Evolutionary conservation across 2,797 vertebrate genomes (phyloP).

Genomic region (Pitangus sulphuratus): DNA sequence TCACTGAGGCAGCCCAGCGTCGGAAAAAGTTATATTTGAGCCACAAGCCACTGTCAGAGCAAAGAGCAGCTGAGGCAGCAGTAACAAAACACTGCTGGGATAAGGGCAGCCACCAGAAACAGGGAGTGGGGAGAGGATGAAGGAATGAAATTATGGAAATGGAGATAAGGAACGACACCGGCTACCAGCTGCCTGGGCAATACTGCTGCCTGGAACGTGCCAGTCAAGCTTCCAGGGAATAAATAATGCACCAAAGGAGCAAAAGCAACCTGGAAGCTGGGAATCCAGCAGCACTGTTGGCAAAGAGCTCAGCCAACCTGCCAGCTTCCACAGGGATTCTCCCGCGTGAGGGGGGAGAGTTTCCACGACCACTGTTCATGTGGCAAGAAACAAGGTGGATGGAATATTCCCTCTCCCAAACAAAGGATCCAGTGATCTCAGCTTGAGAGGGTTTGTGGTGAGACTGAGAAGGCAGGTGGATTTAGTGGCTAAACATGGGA

Average conservation of each 20-base stretch:
- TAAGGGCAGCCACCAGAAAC: neutral
- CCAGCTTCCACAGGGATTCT: neutral
- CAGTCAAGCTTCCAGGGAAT: neutral
- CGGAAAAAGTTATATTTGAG: neutral
- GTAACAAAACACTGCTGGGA: neutral
- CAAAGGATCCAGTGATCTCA: no score
- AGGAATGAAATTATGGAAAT: neutral
- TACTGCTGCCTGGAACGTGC: neutral
- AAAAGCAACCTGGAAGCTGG: neutral
- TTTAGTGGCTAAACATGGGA: neutral
- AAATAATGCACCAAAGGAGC: neutral
- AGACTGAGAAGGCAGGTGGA: neutral
- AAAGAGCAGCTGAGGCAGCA: neutral
- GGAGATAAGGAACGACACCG: neutral
- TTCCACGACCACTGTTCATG: accelerated
- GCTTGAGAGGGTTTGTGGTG: neutral
- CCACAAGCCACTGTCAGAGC: neutral
- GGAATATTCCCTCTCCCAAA: neutral
- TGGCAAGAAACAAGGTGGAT: neutral
- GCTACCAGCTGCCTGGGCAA: neutral
- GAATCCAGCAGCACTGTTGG: neutral
- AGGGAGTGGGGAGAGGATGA: neutral
- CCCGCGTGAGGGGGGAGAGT: neutral
- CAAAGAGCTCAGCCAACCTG: neutral
- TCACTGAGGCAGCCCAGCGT: neutral